These are phyloP conservation scores for Scolopax bukidnonensis DNA, from an alignment of 2,797 vertebrate species.

Conservation along the genomic window DNA sequence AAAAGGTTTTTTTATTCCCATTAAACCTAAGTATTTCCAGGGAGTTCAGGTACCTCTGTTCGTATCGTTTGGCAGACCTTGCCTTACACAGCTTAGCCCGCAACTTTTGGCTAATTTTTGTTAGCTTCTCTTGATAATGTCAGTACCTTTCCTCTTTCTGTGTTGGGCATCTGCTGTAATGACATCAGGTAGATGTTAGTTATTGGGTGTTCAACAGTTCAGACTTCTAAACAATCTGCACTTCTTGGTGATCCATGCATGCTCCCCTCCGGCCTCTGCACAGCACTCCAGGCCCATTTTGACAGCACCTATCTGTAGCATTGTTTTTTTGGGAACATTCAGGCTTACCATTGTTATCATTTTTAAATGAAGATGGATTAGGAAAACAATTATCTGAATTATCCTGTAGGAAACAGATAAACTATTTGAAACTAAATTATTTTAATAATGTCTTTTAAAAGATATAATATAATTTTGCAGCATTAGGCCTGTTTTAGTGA, in stretches of 20 bases:
- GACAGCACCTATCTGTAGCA: background rate
- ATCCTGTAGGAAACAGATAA: background rate
- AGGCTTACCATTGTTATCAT: background rate
- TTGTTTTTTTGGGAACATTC: background rate
- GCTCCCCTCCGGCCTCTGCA: background rate
- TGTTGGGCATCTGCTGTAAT: background rate
- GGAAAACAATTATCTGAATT: background rate
- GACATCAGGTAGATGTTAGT: background rate
- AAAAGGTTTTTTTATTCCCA: background rate
- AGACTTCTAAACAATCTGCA: background rate
- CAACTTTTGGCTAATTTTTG: background rate
- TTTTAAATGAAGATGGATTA: background rate
- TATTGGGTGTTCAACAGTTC: background rate
- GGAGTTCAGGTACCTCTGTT: background rate
- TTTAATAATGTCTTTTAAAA: background rate
- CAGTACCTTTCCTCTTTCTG: background rate
- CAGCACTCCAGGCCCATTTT: background rate
- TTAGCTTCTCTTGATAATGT: background rate
- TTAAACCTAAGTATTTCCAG: background rate
- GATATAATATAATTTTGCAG: background rate
- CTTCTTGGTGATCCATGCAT: rapidly evolving
- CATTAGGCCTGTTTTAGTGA: background rate
- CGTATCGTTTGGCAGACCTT: background rate
- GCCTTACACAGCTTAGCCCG: background rate
- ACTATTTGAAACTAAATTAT: background rate